Percentiles rank a stretch among this genome's conserved stretches.
Evolutionary conservation across 2,113 vertebrate species (phyloP).

Genomic region (Anser brachyrhynchus): DNA sequence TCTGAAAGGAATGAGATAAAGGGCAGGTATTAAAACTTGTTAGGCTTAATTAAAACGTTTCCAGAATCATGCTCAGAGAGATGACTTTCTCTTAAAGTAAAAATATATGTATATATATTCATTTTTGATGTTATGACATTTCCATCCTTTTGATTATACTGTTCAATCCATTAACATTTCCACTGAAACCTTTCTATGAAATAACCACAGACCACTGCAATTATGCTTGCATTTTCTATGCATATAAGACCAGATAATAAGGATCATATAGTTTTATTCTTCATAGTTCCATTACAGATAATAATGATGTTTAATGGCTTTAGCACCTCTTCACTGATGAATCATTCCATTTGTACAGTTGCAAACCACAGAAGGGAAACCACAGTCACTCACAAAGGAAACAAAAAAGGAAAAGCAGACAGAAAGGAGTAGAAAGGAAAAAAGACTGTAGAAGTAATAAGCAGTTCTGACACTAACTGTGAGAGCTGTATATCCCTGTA

Average conservation of each 20-base stretch:
- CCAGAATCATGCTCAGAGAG: neutral
- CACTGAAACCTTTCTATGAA: neutral
- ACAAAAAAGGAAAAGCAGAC: neutral
- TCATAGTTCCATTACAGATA: neutral
- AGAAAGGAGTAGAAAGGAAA: neutral
- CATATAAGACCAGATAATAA: neutral
- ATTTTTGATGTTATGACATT: constrained; percentile 4
- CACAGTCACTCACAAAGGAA: neutral
- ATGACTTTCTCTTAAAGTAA: neutral
- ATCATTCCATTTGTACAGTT: neutral
- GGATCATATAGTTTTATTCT: neutral
- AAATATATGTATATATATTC: neutral
- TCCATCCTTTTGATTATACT: neutral
- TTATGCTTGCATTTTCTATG: neutral
- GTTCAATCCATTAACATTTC: constrained; percentile 12
- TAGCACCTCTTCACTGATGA: neutral
- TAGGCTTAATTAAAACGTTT: constrained; percentile 15
- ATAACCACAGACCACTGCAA: neutral
- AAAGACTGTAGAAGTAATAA: neutral
- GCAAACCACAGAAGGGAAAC: neutral
- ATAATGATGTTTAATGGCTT: neutral
- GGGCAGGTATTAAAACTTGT: neutral
- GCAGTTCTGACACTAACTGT: neutral
- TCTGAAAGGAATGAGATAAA: neutral
- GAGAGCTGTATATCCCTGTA: neutral